phyloP scores from a whole-genome alignment of 2,888 invertebrate genomes.

The Hemistola chrysoprasaria region DNA sequence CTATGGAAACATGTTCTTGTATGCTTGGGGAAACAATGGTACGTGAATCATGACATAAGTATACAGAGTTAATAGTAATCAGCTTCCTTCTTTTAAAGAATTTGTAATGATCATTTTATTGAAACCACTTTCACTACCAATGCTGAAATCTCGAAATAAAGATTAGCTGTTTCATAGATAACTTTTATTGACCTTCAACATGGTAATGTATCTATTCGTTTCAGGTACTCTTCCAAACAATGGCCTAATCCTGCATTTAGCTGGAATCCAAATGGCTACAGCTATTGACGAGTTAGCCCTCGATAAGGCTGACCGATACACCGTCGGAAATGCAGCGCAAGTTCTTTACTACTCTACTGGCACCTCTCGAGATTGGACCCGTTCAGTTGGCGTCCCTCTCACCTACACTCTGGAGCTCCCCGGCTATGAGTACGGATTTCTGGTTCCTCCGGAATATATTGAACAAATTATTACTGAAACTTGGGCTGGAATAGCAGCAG shows the following conservation, averaged over 20 bases:
- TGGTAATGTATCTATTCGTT: too few species aligned
- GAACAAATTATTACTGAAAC: constrained; percentile 82
- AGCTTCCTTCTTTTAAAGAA: too few species aligned
- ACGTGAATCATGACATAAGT: constrained; percentile 27
- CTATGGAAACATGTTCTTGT: constrained; percentile 86
- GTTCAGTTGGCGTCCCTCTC: constrained; percentile 79
- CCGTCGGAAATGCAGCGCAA: constrained; percentile 80
- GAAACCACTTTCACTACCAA: too few species aligned
- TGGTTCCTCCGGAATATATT: constrained; percentile 80
- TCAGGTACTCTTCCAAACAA: constrained; percentile 77
- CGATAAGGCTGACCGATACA: constrained; percentile 64
- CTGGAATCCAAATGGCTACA: constrained; percentile 63
- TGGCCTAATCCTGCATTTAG: constrained; percentile 64
- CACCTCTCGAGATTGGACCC: constrained; percentile 87
- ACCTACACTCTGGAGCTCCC: constrained; percentile 87
- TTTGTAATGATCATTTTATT: too few species aligned
- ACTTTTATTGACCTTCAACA: too few species aligned
- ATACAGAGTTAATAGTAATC: too few species aligned
- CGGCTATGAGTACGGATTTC: constrained; percentile 79
- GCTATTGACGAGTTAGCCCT: constrained; percentile 70
- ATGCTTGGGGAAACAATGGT: constrained; percentile 86
- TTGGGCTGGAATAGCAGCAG: constrained; percentile 80
- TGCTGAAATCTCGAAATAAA: too few species aligned
- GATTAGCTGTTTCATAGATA: too few species aligned
- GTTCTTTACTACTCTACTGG: constrained; percentile 84